A percentile compares a stretch with the other conserved stretches of the same genome.
phyloP scores from a whole-genome alignment of 2,113 vertebrate species.

The Neopipo cinnamomea region DNA sequence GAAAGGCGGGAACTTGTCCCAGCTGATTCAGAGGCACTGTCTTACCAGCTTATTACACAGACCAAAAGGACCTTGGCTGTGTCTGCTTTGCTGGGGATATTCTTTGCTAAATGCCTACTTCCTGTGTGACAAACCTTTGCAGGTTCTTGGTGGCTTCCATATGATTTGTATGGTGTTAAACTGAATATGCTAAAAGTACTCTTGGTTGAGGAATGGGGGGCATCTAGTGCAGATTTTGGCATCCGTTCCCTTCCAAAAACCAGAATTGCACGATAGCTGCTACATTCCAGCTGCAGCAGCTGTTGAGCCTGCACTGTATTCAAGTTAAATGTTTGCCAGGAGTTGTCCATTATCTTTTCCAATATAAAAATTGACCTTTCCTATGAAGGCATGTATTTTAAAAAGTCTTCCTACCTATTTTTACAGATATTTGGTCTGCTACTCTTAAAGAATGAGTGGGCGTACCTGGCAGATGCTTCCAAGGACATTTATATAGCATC shows the following conservation, averaged over 20 bases:
- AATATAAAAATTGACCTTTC: neutral
- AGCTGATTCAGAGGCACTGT: neutral
- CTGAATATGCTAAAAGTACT: neutral
- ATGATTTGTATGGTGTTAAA: neutral
- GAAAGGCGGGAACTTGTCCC: neutral
- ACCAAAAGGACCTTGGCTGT: neutral
- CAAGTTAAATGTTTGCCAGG: neutral
- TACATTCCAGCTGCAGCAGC: neutral
- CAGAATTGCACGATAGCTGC: neutral
- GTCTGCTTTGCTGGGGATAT: neutral
- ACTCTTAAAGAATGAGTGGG: neutral
- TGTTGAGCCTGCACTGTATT: neutral
- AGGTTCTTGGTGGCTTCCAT: neutral
- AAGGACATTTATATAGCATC: neutral
- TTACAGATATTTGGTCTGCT: neutral
- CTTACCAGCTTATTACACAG: neutral
- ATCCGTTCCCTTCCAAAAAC: neutral
- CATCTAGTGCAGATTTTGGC: neutral
- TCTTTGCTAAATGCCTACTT: neutral
- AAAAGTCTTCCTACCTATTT: neutral
- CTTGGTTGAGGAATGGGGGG: neutral
- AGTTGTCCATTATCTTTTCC: neutral
- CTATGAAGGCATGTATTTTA: neutral
- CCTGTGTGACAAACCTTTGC: neutral
- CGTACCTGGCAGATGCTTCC: neutral